A percentile compares a stretch with the other conserved stretches of the same genome.
phyloP scores from a whole-genome alignment of 2,888 invertebrate genomes.

The Lysandra coridon region DNA sequence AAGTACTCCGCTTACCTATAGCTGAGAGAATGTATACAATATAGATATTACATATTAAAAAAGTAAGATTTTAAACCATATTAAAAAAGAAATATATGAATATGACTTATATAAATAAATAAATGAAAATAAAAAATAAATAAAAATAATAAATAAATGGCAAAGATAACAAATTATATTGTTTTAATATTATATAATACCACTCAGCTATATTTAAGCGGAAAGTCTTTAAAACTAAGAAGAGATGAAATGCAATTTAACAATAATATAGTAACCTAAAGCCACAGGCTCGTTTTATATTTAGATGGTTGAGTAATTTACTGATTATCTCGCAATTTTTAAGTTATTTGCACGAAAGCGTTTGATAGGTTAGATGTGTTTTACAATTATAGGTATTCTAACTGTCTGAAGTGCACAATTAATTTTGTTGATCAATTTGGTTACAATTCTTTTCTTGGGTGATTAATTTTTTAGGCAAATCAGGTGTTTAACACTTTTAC shows the following conservation, averaged over 20 bases:
- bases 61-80: not conserved
- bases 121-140: too few species aligned
- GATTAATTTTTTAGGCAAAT: not conserved
- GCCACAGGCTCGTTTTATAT: not conserved
- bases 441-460: not conserved
- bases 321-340: not conserved
- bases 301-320: too few species aligned
- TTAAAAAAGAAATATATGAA: too few species aligned
- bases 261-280: slow-evolving; percentile 8
- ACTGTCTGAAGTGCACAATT: not conserved
- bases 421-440: not conserved
- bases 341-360: not conserved
- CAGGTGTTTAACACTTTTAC: not conserved
- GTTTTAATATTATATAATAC: not conserved
- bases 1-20: not conserved
- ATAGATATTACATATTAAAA: not conserved
- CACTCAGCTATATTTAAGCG: not conserved
- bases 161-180: not conserved
- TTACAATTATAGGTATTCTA: not conserved
- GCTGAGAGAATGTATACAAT: not conserved
- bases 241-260: not conserved
- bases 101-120: too few species aligned
- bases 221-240: not conserved
- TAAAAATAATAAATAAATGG: too few species aligned
- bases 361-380: not conserved